Base-by-base conservation (phyloP, 53 echinoderm and acorn worm species). In the Antedon mediterranea region DNA sequence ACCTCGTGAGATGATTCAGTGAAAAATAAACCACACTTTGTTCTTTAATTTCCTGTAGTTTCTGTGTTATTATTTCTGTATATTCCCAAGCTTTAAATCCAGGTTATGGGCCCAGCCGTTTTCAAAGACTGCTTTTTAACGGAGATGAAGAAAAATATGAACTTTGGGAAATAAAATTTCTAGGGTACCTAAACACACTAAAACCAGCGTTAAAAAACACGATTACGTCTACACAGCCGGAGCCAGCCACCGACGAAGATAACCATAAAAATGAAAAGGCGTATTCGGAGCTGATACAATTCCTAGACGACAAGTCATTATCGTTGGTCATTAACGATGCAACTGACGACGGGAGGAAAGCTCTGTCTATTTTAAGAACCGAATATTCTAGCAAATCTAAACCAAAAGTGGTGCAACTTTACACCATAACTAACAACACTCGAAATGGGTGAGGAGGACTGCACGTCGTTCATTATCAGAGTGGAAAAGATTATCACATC, bases 111-210 rank as follows among this genome's bases (percentile, higher is more conserved):
- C 79, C 79, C 79, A 79, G 79, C 1, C 70, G 44, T 31, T 78
- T 33, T 28, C 29, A 20, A 71, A 71, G 71, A 30, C 71, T 79
- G 31, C 32, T 79, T 71, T 79, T 79, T 28, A 34, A 34, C 71
- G 79, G 79, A 33, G 79, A 79, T 79, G 71, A 70, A 79, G 32
- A 32, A 71, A 71, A 79, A 30, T 79, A 79, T 23, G 79, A 79
- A 28, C 71, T 71, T 6, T 79, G 79, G 79, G 79, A 71, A 32
- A 13, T 32, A 31, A 80, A 73, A 18, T 73, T 73, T 73, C 71
- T 79, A 20, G 71, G 34, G 18, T 79, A 71, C 4, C 37, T 11
- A 4, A 37, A 37, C 37, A 37, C 4, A 4, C 11, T 11, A 37
- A 37, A 11, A 37, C n/a, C n/a, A 37, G 4, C 11, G 37, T 11